A percentile compares a stretch with the other conserved stretches of the same genome.
Evolutionary conservation across 2,888 invertebrate genomes (phyloP).

Genomic region (Drosophila rubida): DNA sequence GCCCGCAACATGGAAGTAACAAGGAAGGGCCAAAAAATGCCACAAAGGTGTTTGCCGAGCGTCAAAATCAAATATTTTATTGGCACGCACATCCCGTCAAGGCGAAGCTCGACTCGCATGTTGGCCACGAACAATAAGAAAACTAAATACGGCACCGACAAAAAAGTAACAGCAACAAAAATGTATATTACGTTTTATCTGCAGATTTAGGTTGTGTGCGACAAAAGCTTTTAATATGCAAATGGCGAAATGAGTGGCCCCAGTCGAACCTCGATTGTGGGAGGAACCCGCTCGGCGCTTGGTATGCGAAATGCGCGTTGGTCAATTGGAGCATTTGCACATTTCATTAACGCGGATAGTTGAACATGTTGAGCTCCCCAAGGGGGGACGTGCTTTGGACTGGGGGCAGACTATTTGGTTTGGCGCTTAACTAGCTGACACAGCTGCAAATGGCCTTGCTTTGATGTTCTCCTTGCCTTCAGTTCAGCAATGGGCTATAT

Average conservation of each 20-base stretch:
- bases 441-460: conserved; percentile 63
- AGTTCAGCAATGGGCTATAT: conserved; percentile 51
- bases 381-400: too few species aligned
- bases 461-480: conserved; percentile 56
- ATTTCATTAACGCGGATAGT: conserved; percentile 72
- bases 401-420: conserved; percentile 28
- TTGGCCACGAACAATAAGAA: conserved; percentile 60
- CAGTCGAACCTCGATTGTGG: conserved; percentile 31
- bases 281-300: conserved; percentile 29
- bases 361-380: conserved; percentile 49
- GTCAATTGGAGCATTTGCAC: conserved; percentile 79
- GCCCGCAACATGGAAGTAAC: background rate
- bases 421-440: conserved; percentile 71
- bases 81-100: conserved; percentile 71
- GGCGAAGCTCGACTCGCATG: conserved; percentile 68
- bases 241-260: conserved; percentile 75
- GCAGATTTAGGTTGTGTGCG: conserved; percentile 80
- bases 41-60: conserved; percentile 77
- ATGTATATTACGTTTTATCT: conserved; percentile 69
- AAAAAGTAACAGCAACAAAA: conserved; percentile 15
- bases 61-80: conserved; percentile 76
- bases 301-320: conserved; percentile 63
- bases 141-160: conserved; percentile 32
- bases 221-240: conserved; percentile 81
- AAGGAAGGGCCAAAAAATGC: conserved; percentile 15